These are phyloP conservation scores for Oreochromis aureus DNA, from an alignment of 2,113 vertebrate species.

Conservation along the genomic window DNA sequence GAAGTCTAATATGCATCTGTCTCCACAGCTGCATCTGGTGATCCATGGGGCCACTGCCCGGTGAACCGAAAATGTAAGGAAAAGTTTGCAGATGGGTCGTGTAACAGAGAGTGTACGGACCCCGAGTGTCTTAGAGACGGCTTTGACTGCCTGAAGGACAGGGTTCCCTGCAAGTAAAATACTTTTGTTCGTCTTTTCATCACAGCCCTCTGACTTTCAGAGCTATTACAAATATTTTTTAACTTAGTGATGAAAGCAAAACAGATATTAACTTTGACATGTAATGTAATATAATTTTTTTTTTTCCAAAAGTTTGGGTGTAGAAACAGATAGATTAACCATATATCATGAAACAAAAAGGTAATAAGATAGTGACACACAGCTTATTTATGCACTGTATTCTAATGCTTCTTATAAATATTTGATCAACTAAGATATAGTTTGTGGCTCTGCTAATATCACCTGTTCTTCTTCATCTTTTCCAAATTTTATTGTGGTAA, in stretches of 20 bases:
- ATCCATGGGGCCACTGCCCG: conserved; percentile 78
- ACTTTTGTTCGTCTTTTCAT: not conserved
- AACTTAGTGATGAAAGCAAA: fast-evolving
- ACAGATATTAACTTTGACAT: not conserved
- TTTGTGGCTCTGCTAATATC: not conserved
- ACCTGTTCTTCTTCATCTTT: not conserved
- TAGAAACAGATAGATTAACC: not conserved
- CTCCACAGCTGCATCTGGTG: conserved; percentile 57
- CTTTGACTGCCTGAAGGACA: conserved; percentile 75
- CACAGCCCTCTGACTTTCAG: fast-evolving
- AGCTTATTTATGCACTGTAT: not conserved
- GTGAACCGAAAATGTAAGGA: conserved; percentile 66
- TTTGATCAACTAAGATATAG: not conserved
- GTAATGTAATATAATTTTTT: not conserved
- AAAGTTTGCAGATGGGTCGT: conserved; percentile 77
- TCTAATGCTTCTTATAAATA: not conserved
- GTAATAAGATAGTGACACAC: not conserved
- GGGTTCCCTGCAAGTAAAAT: conserved; percentile 74
- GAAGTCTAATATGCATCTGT: not conserved
- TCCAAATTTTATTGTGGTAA: not conserved
- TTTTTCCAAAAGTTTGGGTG: not conserved
- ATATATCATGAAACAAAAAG: not conserved
- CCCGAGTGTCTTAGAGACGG: conserved; percentile 81
- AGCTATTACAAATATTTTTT: not conserved
- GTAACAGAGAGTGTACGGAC: conserved; percentile 73